Percentiles rank a stretch among this genome's conserved stretches.
These are phyloP conservation scores for Squalus acanthias DNA, from an alignment of 2,797 vertebrate species.

Conservation along the genomic window DNA sequence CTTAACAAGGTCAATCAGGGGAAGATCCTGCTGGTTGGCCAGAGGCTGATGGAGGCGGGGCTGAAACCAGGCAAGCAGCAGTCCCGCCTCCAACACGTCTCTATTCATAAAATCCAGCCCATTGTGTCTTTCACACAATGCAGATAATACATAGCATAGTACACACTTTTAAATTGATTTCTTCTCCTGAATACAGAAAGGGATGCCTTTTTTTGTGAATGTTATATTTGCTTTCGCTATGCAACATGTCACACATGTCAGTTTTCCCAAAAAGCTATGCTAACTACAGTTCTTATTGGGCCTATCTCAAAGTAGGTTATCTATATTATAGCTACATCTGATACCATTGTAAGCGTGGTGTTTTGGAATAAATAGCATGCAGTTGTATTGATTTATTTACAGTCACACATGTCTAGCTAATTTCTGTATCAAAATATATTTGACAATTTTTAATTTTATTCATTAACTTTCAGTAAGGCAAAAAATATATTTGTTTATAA, in stretches of 20 bases:
- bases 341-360: background rate
- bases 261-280: background rate
- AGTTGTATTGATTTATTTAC: background rate
- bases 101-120: too few species aligned
- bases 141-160: background rate
- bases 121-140: background rate
- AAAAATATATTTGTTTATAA: background rate
- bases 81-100: too few species aligned
- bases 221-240: background rate
- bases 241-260: background rate
- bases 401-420: background rate
- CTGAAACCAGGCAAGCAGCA: too few species aligned
- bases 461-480: background rate
- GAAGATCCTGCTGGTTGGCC: too few species aligned
- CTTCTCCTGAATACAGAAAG: background rate
- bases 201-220: background rate
- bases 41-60: too few species aligned
- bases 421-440: background rate
- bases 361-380: background rate
- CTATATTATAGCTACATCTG: too few species aligned
- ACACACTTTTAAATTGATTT: background rate
- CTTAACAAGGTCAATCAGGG: too few species aligned
- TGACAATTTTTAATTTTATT: background rate
- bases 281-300: background rate
- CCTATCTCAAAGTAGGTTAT: background rate